A percentile compares a stretch with the other conserved stretches of the same genome.
phyloP scores from a whole-genome alignment of 2,888 invertebrate genomes.

The Rotaria socialis region DNA sequence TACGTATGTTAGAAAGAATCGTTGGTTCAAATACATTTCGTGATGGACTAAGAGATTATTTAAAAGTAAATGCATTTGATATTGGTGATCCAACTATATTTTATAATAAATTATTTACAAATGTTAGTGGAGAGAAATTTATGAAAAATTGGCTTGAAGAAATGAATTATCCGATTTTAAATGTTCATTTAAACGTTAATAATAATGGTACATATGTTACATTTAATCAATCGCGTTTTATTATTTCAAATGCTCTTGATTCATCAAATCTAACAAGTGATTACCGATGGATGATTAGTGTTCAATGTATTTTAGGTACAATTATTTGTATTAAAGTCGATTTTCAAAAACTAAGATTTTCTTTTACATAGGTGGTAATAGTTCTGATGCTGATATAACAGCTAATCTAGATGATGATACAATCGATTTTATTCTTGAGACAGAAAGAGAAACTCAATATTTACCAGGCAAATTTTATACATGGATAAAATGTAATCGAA shows the following conservation, averaged over 20 bases:
- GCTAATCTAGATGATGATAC: constrained; percentile 1
- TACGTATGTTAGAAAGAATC: constrained; percentile 45
- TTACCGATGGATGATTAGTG: background rate
- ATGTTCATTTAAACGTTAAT: constrained; percentile 25
- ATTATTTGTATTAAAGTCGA: background rate
- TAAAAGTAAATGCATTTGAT: constrained; percentile 38
- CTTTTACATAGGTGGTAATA: constrained; percentile 1
- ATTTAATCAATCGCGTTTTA: constrained; percentile 42
- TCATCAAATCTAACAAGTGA: background rate
- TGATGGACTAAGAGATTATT: constrained; percentile 42
- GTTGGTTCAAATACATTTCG: constrained; percentile 41
- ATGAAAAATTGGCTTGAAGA: constrained; percentile 45
- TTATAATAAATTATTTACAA: constrained; percentile 41
- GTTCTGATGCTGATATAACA: background rate
- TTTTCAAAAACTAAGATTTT: background rate
- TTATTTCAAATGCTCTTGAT: constrained; percentile 28
- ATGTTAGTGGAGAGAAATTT: constrained; percentile 39
- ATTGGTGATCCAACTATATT: constrained; percentile 36
- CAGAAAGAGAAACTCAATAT: background rate
- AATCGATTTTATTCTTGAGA: constrained; percentile 38
- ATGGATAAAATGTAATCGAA: constrained; percentile 44
- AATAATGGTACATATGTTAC: constrained; percentile 25
- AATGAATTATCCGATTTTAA: constrained; percentile 43
- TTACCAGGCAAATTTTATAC: constrained; percentile 8
- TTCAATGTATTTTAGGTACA: constrained; percentile 17